phyloP scores from a whole-genome alignment of 2,888 invertebrate species.

The Pseudococcus longispinus region DNA sequence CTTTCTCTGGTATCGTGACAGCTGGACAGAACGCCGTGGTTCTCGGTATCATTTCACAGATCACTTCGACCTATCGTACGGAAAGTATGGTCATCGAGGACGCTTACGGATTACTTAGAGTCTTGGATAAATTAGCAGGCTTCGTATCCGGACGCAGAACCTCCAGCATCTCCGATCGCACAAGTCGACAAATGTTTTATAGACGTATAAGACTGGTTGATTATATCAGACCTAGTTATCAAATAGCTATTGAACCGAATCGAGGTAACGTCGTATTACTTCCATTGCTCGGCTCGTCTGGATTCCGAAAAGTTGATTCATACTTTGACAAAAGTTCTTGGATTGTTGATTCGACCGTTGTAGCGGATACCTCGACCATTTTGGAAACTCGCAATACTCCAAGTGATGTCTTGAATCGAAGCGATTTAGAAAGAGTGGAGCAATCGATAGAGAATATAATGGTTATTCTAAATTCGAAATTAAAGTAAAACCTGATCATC shows the following conservation, averaged over 20 bases:
- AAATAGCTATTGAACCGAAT: background rate
- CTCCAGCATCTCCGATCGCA: background rate
- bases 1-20: background rate
- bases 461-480: too few relatives aligned
- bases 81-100: background rate
- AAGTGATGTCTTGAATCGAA: too few relatives aligned
- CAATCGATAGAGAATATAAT: too few relatives aligned
- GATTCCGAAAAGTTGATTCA: too few relatives aligned
- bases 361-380: too few relatives aligned
- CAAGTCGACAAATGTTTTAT: background rate
- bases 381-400: too few relatives aligned
- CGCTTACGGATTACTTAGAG: background rate
- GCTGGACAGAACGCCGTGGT: background rate
- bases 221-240: background rate
- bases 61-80: background rate
- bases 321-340: too few relatives aligned
- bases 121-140: background rate
- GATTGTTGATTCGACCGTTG: too few relatives aligned
- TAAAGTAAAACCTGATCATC: too few relatives aligned
- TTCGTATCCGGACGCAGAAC: background rate
- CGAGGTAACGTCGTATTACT: background rate
- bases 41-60: background rate
- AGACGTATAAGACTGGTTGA: background rate
- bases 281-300: too few relatives aligned
- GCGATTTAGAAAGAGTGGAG: too few relatives aligned